Percentiles rank a stretch among this genome's conserved stretches.
phyloP scores from a whole-genome alignment of 2,888 invertebrate genomes.

The Schrankia costaestrigalis region DNA sequence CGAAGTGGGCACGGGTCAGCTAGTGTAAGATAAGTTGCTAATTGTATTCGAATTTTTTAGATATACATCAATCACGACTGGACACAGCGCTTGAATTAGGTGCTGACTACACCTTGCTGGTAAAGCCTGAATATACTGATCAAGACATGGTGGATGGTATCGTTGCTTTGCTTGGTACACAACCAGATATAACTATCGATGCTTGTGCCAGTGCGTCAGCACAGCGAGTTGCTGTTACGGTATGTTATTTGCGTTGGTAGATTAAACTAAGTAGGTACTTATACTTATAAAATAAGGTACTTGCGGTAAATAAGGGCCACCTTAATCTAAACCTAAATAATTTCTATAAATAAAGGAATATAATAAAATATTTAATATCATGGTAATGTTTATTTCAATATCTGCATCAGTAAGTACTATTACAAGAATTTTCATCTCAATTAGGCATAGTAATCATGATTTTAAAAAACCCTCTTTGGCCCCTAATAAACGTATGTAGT shows the following conservation, averaged over 20 bases:
- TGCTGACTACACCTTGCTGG: slow-evolving; percentile 84
- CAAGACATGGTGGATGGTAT: slow-evolving; percentile 80
- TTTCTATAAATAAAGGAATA: too few relatives aligned
- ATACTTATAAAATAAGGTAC: too few relatives aligned
- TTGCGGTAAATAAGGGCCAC: too few relatives aligned
- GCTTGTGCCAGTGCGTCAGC: slow-evolving; percentile 91
- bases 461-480: not conserved
- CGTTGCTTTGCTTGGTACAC: slow-evolving; percentile 77
- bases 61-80: slow-evolving; percentile 84
- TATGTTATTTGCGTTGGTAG: slow-evolving; percentile 55
- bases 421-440: too few relatives aligned
- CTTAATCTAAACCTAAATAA: too few relatives aligned
- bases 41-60: slow-evolving; percentile 66
- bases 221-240: slow-evolving; percentile 87
- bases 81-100: slow-evolving; percentile 87
- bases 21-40: not conserved
- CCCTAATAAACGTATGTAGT: too few relatives aligned
- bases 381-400: not conserved
- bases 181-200: slow-evolving; percentile 89
- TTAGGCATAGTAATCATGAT: not conserved
- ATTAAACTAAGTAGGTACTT: not conserved
- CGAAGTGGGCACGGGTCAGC: too few relatives aligned
- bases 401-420: too few relatives aligned
- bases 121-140: slow-evolving; percentile 76
- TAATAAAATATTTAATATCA: too few relatives aligned